These are phyloP conservation scores for Ispidina picta DNA, from an alignment of 2,797 vertebrate species.

Conservation along the genomic window DNA sequence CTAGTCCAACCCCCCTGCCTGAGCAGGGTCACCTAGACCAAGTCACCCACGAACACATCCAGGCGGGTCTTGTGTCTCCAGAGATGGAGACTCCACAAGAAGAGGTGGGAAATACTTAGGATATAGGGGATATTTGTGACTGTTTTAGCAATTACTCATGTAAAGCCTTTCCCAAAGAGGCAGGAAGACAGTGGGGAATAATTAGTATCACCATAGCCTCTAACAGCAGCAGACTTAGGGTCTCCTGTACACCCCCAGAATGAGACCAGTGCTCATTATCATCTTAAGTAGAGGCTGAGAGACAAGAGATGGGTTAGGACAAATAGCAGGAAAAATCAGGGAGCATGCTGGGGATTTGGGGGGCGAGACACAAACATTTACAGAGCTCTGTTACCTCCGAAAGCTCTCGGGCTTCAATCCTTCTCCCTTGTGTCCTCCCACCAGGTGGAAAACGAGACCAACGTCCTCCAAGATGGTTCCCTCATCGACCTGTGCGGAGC, in stretches of 20 bases:
- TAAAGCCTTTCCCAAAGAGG: neutral
- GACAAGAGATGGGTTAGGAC: neutral
- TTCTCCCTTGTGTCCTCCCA: neutral
- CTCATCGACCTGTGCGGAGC: conserved; percentile 96
- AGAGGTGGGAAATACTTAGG: neutral
- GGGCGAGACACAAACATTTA: accelerated
- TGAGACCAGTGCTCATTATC: neutral
- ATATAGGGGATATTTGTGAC: neutral
- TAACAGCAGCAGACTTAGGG: neutral
- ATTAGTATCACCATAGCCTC: neutral
- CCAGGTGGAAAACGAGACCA: conserved; percentile 96
- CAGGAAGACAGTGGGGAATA: neutral
- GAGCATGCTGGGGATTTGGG: accelerated
- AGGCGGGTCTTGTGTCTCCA: no score
- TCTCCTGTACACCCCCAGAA: neutral
- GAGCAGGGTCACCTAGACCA: no score
- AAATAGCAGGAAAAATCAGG: neutral
- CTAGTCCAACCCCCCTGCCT: no score
- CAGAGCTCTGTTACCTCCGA: neutral
- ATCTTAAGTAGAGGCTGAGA: neutral
- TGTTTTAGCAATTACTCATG: neutral
- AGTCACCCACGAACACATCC: no score
- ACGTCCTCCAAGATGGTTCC: conserved; percentile 93
- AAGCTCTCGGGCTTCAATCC: neutral
- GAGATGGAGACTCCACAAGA: no score